These are phyloP conservation scores for Pachliopta kotzebuea DNA, from an alignment of 2,888 invertebrate genomes.

Conservation along the genomic window DNA sequence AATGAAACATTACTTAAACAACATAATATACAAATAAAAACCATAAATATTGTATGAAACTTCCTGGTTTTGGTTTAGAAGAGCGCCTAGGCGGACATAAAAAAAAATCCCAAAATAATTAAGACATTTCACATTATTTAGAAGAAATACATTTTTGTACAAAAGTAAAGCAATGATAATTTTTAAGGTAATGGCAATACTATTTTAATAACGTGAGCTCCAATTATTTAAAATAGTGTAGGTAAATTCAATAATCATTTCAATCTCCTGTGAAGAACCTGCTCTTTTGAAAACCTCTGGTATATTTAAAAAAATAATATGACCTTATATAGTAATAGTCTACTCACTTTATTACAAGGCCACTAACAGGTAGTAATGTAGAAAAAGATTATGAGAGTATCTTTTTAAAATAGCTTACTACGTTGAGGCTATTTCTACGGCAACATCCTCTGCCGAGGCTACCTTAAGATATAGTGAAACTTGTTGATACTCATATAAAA, in stretches of 20 bases:
- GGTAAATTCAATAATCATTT: background rate
- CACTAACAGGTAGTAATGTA: background rate
- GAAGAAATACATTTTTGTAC: background rate
- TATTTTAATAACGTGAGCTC: background rate
- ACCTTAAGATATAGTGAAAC: background rate
- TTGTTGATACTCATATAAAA: background rate
- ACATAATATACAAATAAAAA: background rate
- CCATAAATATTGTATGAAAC: background rate
- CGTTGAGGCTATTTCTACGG: background rate
- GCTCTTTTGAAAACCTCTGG: background rate
- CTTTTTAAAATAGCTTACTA: background rate
- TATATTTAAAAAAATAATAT: background rate
- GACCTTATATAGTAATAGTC: background rate
- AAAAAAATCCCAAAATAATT: background rate
- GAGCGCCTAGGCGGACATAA: slow-evolving; percentile 28
- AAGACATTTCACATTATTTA: background rate
- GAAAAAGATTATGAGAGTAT: background rate
- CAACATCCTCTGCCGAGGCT: background rate
- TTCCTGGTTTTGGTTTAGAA: slow-evolving; percentile 16
- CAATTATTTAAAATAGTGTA: background rate
- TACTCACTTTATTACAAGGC: background rate
- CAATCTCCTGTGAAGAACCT: background rate
- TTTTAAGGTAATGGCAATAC: background rate
- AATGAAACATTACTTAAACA: background rate
- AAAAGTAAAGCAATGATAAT: background rate